Percentiles rank a stretch among this genome's conserved stretches.
phyloP scores from a whole-genome alignment of 1,140 invertebrate species.

The Monomorium pharaonis region DNA sequence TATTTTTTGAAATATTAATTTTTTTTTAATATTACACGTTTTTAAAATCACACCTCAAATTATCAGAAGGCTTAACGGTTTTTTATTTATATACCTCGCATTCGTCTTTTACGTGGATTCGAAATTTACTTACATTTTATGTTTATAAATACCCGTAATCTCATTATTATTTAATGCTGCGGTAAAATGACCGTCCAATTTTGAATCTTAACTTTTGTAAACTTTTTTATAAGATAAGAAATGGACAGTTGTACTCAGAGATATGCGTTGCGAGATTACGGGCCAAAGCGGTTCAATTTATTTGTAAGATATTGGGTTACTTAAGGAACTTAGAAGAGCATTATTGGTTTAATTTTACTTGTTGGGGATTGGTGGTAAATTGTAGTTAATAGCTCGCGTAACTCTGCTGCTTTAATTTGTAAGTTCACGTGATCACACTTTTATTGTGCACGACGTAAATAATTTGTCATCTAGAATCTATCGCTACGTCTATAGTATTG shows the following conservation, averaged over 20 bases:
- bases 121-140: background rate
- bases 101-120: background rate
- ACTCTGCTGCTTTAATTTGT: slow-evolving; percentile 27
- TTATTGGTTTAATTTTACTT: slow-evolving; percentile 45
- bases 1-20: background rate
- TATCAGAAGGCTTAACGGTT: background rate
- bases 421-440: slow-evolving; percentile 23
- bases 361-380: slow-evolving; percentile 44
- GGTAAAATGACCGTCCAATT: background rate
- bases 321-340: slow-evolving; percentile 3
- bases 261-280: background rate
- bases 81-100: background rate
- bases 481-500: background rate
- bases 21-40: background rate
- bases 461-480: slow-evolving; percentile 37
- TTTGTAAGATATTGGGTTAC: slow-evolving; percentile 26
- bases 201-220: background rate
- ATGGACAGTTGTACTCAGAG: background rate
- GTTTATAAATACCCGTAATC: slow-evolving; percentile 23
- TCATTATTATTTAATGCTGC: background rate
- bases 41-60: background rate
- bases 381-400: slow-evolving; percentile 42
- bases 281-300: slow-evolving; percentile 29
- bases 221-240: background rate
- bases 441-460: background rate